Conservation (phyloP, 1,140 invertebrate genomes). For the Magallana angulata region DNA sequence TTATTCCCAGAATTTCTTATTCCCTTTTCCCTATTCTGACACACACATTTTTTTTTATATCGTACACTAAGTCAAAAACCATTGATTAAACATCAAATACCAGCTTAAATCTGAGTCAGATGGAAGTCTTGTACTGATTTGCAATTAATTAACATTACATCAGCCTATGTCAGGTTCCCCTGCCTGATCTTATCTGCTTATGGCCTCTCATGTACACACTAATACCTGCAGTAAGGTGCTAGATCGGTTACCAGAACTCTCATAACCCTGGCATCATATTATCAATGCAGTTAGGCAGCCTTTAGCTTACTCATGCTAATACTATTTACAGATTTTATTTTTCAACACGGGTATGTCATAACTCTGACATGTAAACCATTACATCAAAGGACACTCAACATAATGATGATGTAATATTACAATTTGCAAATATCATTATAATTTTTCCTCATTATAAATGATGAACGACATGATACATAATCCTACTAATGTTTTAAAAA, state of each 20-base stretch:
- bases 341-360: neutral
- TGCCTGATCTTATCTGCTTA: neutral
- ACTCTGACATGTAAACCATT: too few relatives aligned
- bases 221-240: slow-evolving; percentile 17
- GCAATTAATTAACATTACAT: slow-evolving; percentile 30
- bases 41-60: too few relatives aligned
- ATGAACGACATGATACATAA: too few relatives aligned
- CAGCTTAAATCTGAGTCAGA: neutral
- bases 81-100: neutral
- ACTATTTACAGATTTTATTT: neutral
- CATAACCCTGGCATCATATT: neutral
- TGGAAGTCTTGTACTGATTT: neutral
- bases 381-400: neutral
- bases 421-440: too few relatives aligned
- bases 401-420: neutral
- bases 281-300: neutral
- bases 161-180: neutral
- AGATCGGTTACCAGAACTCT: neutral
- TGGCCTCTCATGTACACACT: slow-evolving; percentile 15
- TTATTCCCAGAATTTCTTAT: too few relatives aligned
- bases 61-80: neutral
- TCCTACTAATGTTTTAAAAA: too few relatives aligned
- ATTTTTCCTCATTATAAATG: too few relatives aligned
- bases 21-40: too few relatives aligned
- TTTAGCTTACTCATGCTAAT: neutral